Base-by-base conservation (phyloP, 2,113 vertebrate species). In the Neotoma lepida region DNA sequence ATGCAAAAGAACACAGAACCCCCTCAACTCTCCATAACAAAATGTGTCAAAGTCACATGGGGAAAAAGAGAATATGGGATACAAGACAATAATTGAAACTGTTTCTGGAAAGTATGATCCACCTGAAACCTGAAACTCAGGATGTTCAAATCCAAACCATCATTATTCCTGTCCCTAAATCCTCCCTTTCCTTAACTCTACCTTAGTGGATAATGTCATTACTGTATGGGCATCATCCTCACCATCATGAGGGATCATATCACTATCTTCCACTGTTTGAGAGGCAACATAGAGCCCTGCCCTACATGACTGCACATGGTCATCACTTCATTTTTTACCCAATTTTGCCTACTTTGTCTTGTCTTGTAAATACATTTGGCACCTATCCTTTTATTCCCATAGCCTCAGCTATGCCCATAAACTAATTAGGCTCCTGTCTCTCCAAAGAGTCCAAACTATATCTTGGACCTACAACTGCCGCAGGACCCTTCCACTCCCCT, bases 391-490 rank as follows among this genome's bases (percentile, higher is more conserved):
- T 28, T 26, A 51, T 14, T 1, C 35, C 13, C 49, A 26, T 15
- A n/a, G 35, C 80, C 46, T 46, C 28, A 10, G 1, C 39, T 61
- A 28, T 14, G 26, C 13, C 28, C 63, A 8, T 58, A 30, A 39
- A 6, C 18, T 49, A n/a, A n/a, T n/a, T n/a, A 46, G n/a, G 13
- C 9, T 2, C 17, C 8, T 2, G 3, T 66, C 3, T 78, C 73
- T 66, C 39, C 28, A 71, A 64, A 26, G 41, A 5, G 18, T 91
- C 49, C 7, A 49, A 49, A 9, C 51, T 51, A 51, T 51, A 8
- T 17, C 35, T 35, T 2, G 4, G 28, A 44, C 1, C 61, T 20
- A 20, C 2, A 1, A 2, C 17, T 3, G 7, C 17, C 17, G 1
- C 20, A 8, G 2, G 3, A 20, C 2, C 44, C 35, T 3, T 26